A percentile compares a stretch with the other conserved stretches of the same genome.
Conservation (phyloP, 2,888 invertebrate genomes). For the Euphydryas editha region DNA sequence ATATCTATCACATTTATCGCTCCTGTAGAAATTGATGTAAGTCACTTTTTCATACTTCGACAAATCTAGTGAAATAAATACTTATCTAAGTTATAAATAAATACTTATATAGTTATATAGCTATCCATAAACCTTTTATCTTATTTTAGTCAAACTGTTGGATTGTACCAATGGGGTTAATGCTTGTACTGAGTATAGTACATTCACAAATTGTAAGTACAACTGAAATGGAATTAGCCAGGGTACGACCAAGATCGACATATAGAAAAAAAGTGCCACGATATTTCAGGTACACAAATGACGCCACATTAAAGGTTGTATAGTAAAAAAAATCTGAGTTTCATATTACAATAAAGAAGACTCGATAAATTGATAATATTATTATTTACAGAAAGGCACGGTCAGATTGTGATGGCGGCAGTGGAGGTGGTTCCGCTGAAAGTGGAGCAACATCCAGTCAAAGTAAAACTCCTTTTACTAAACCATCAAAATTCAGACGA, state of each 20-base stretch:
- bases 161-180: slow-evolving; percentile 73
- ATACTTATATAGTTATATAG: too few species aligned
- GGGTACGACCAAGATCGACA: slow-evolving; percentile 70
- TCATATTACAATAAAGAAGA: neutral
- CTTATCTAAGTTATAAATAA: too few species aligned
- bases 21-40: slow-evolving; percentile 81
- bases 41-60: slow-evolving; percentile 41
- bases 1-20: slow-evolving; percentile 80
- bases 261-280: slow-evolving; percentile 70
- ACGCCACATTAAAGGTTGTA: neutral
- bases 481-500: slow-evolving; percentile 69
- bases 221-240: slow-evolving; percentile 75
- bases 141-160: slow-evolving; percentile 71
- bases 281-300: slow-evolving; percentile 66
- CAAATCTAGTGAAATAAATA: neutral
- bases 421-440: slow-evolving; percentile 74
- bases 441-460: slow-evolving; percentile 77
- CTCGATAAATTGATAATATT: neutral
- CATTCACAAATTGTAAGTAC: slow-evolving; percentile 81
- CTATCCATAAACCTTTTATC: neutral
- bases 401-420: slow-evolving; percentile 74
- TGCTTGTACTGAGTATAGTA: slow-evolving; percentile 75
- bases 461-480: slow-evolving; percentile 65
- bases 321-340: neutral
- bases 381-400: slow-evolving; percentile 57